Evolutionary conservation across 2,888 invertebrate genomes (phyloP).

Genomic region (Cephus runcator): DNA sequence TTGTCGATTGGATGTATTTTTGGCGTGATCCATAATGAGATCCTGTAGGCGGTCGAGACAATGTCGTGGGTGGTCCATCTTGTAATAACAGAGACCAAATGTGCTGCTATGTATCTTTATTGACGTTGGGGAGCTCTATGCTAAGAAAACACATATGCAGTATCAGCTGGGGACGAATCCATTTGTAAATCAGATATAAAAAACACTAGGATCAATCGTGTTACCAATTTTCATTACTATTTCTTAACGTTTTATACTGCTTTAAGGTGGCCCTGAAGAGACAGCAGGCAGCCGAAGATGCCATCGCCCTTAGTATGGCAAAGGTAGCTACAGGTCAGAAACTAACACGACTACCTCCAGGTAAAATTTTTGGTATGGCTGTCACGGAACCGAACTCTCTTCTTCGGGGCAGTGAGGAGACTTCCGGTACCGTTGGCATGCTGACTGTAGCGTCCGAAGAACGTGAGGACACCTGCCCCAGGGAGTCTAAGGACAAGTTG

Average conservation of each 20-base stretch:
- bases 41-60: constrained; percentile 26
- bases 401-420: not conserved
- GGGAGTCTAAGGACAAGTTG: not conserved
- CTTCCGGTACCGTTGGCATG: not conserved
- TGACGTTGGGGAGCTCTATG: constrained; percentile 30
- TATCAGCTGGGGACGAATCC: constrained; percentile 30
- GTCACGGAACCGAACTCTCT: constrained; percentile 78
- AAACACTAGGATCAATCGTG: not conserved
- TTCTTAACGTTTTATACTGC: not conserved
- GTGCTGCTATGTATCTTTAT: constrained; percentile 41
- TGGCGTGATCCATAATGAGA: not conserved
- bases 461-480: not conserved
- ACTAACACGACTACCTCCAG: constrained; percentile 82
- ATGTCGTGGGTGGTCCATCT: constrained; percentile 45
- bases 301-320: constrained; percentile 91
- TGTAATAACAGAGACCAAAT: constrained; percentile 48
- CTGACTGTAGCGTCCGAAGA: not conserved
- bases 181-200: constrained; percentile 33
- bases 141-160: constrained; percentile 37
- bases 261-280: constrained; percentile 91
- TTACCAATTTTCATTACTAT: not conserved
- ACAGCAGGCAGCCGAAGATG: constrained; percentile 97
- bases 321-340: constrained; percentile 83
- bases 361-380: constrained; percentile 90
- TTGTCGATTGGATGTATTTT: not conserved